Conservation (phyloP, 2,113 vertebrate species). For the Rhombomys opimus region DNA sequence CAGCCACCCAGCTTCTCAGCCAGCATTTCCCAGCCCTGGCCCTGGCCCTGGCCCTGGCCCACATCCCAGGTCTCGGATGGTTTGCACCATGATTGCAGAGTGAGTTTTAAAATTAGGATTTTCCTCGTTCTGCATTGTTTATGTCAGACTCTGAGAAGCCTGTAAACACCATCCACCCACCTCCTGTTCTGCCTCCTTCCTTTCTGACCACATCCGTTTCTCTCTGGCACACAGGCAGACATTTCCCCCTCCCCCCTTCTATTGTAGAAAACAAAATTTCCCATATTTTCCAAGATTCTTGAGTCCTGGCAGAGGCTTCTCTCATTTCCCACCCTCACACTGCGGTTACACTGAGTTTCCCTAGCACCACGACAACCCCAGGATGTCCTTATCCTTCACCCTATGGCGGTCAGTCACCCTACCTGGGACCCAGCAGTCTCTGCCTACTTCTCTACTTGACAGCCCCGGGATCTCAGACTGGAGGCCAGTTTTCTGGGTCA, state of each 20-base stretch:
- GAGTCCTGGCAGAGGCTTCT: neutral
- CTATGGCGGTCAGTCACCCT: neutral
- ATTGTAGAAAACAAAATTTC: neutral
- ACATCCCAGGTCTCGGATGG: neutral
- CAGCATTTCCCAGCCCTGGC: neutral
- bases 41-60: neutral
- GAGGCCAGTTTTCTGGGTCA: neutral
- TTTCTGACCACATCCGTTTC: conserved; percentile 71
- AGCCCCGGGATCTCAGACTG: neutral
- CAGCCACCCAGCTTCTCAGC: neutral
- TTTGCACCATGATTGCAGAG: conserved; percentile 65
- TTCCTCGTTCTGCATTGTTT: conserved; percentile 65
- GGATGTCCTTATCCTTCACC: rapidly evolving
- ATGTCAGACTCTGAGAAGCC: conserved; percentile 69
- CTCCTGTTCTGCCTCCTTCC: neutral
- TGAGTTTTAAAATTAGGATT: conserved; percentile 71
- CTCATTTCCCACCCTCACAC: rapidly evolving
- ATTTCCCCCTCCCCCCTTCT: neutral
- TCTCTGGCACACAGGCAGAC: conserved; percentile 19
- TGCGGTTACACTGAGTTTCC: neutral
- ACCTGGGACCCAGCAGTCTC: neutral
- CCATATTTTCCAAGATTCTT: neutral
- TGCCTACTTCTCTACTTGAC: neutral
- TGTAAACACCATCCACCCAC: conserved; percentile 39
- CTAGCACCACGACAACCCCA: neutral